Base-by-base conservation (phyloP, 2,888 invertebrate genomes). In the Drosophila leonis region DNA sequence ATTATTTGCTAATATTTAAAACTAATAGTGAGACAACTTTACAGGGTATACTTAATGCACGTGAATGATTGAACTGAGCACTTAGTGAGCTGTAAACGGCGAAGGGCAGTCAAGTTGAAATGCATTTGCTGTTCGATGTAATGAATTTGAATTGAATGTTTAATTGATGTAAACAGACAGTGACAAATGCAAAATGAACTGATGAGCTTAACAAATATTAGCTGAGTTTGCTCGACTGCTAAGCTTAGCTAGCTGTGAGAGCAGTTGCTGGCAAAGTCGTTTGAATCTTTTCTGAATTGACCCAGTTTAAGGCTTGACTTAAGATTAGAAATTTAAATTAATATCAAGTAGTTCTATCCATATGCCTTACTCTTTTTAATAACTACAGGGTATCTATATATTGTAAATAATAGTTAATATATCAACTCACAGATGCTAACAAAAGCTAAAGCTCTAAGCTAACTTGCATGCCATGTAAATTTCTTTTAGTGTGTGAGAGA, bases 101-200 rank as follows among this genome's bases (percentile, higher is more conserved):
- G 5, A 42, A 44, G n/a, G 29, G 29, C 48, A 49, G 29, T 49
- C 31, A 10, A 18, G 18, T 18, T 18, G 48, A 49, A 49, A 18
- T 31, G n/a, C 29, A 29, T 29, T 48, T 48, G 29, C 48, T n/a
- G 6, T 29, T 48, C n/a, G 27, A n/a, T 12, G 29, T 29, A 48
- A 29, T 48, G 29, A 48, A 49, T 49, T 49, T 49, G 48, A 49
- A 49, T 49, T 49, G 48, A 48, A 49, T 31, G 12, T 12, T 49
- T 49, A 49, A 49, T 49, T 49, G 48, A 49, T 49, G 3, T 1
- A 12, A 49, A 31, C 18, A 24, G 48, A 49, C 29, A 18, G 6
- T 12, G 29, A 29, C 8, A 29, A 10, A 48, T 48, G 48, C 10
- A n/a, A 29, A 31, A 12, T 31, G 6, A 49, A 31, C 48, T n/a